Evolutionary conservation across 35 echinoderm and acorn worm species (phyloP).

Genomic region (Stichopus chloronotus): DNA sequence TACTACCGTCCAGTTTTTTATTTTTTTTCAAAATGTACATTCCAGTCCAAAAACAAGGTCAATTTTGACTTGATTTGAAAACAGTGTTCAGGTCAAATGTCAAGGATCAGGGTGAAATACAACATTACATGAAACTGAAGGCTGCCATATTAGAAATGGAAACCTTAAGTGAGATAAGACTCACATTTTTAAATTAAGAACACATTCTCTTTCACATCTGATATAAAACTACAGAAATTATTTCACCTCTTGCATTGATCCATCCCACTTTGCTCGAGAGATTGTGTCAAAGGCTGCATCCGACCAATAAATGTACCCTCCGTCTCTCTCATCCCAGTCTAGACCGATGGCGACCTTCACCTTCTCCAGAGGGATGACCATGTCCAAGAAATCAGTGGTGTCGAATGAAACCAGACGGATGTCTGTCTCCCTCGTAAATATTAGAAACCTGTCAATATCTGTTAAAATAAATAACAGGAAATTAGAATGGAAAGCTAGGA

Average conservation of each 20-base stretch:
- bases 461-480: not conserved
- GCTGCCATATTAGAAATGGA: too few relatives aligned
- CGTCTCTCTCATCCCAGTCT: constrained; percentile 80
- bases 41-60: too few relatives aligned
- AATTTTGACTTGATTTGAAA: too few relatives aligned
- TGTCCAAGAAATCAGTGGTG: constrained; percentile 71
- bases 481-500: constrained; percentile 25
- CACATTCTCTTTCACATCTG: not conserved
- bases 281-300: constrained; percentile 81
- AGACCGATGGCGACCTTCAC: constrained; percentile 82
- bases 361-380: constrained; percentile 72
- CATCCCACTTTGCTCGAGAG: constrained; percentile 80
- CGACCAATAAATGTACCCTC: constrained; percentile 81
- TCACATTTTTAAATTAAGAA: not conserved
- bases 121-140: too few relatives aligned
- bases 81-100: too few relatives aligned
- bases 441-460: constrained; percentile 79
- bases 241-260: constrained; percentile 80
- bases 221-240: not conserved
- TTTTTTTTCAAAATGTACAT: not conserved
- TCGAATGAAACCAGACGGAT: constrained; percentile 93
- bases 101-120: too few relatives aligned
- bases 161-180: not conserved
- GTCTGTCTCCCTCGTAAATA: constrained; percentile 71
- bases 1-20: not conserved